Base-by-base conservation (phyloP, 1,140 invertebrate genomes). In the Papilio glaucus region DNA sequence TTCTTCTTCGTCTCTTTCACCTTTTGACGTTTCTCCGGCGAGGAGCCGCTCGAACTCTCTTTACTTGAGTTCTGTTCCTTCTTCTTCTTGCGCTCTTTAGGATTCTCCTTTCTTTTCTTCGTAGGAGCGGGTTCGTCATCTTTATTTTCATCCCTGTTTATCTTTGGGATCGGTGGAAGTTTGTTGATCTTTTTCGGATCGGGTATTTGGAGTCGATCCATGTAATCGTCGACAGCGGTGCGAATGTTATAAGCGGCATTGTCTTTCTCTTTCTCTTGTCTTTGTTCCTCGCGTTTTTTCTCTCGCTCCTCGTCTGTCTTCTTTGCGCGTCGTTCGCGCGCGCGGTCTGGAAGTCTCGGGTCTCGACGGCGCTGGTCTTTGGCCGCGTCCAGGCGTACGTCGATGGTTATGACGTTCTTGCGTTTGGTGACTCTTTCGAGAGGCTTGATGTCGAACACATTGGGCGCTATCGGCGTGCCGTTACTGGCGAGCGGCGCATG, bases 141-240 rank as follows among this genome's bases (percentile, higher is more conserved):
- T 38, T 77, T 76, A 2, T 53, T 33, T 12, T 85, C 77, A 7
- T 83, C 78, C 68, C 82, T 78, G n/a, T 76, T 79, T 1, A 92
- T 81, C 77, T 92, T 93, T 5, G 93, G 93, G 12, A 93, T 93
- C 5, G 93, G 91, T 7, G 91, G 91, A n/a, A 93, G 79, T 41
- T 90, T 91, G 77, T 81, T 87, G 33, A 88, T 86, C 18, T 79
- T 84, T 65, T 87, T 85, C 18, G 84, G 76, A 41, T 88, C 88
- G 21, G 81, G 79, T 37, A 83, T 81, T 67, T 79, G 77, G 10
- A 86, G 71, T 6, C 82, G 85, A 12, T 82, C 79, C 0, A 87
- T 75, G 74, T 82, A 86, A 0, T 76, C 79, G 53, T 82, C 75
- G 72, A 83, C 71, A 60, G 24, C 49, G 39, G 68, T 76, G 26